phyloP scores from a whole-genome alignment of 2,797 vertebrate genomes.

The Uromys caudimaculatus region DNA sequence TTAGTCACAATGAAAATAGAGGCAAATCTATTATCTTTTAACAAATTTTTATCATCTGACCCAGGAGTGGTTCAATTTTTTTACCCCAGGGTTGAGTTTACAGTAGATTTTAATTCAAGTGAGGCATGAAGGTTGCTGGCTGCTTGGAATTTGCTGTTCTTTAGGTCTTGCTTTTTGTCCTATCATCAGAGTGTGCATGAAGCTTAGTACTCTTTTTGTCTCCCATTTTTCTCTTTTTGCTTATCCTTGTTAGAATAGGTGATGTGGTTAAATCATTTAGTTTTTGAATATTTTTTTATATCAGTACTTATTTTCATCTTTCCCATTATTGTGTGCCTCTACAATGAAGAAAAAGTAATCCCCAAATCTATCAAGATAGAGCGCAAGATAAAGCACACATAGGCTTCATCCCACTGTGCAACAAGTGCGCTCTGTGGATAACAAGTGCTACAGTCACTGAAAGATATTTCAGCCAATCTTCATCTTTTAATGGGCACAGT shows the following conservation, averaged over 20 bases:
- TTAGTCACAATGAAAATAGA: not conserved
- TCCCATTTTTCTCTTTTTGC: not conserved
- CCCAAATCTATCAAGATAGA: not conserved
- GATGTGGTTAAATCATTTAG: not conserved
- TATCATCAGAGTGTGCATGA: not conserved
- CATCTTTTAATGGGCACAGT: not conserved
- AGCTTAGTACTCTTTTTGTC: not conserved
- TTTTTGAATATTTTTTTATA: not conserved
- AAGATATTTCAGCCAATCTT: not conserved
- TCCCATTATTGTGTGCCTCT: not conserved
- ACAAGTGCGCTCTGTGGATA: not conserved
- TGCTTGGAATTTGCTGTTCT: not conserved
- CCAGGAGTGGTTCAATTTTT: not conserved
- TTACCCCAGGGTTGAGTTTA: not conserved
- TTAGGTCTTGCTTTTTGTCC: not conserved
- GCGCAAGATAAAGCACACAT: fast-evolving
- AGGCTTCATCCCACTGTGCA: not conserved
- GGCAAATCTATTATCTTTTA: not conserved
- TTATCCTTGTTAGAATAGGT: not conserved
- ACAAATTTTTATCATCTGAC: not conserved
- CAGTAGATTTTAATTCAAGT: not conserved
- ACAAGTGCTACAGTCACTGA: not conserved
- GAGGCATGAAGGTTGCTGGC: not conserved
- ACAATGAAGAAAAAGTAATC: not conserved
- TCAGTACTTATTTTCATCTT: not conserved